Evolutionary conservation across 2,797 vertebrate species (phyloP), one percentile per base, ranked within the genome.

Genomic region (Pangasius mekongensis): DNA sequence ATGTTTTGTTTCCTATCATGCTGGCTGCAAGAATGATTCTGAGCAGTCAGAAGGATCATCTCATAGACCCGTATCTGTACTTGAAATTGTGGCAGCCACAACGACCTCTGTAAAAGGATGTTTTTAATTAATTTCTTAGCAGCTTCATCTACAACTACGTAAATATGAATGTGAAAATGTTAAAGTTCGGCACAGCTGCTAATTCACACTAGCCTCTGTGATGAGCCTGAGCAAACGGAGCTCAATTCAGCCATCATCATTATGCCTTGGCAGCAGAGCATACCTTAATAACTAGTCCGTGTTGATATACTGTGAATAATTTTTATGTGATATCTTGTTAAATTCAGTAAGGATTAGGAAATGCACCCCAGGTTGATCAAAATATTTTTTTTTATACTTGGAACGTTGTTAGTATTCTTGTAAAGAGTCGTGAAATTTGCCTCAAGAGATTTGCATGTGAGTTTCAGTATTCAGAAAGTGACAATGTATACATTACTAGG

Each of bases 81-180:
- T 43, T 78, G 11, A 74, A 39, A 64, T 60, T 81, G 10, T 39
- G 33, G 11, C 20, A 60, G 24, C 24, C 80, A 82, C 22, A 10
- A 47, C 11, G 52, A 80, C 9, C 33, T n/a, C 33, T 86, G 43
- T 58, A 71, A 81, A 52, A 58, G 39, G 24, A 39, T 11, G 3
- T 67, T 84, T 80, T 84, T 47, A 54, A 78, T 27, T 5, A 22
- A 43, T 39, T 67, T 85, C 62, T 58, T n/a, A 39, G 33, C 36
- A 71, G 64, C 36, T 43, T 7, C 30, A 64, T 20, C 14, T 20
- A 83, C 39, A 64, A 47, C 39, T 64, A 83, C 24, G 1, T 36
- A 56, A 39, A 81, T 80, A 80, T 22, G 77, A 36, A 58, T 58
- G 77, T 80, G 43, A 80, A 80, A 36, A 80, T 80, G 52, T 56